Evolutionary conservation across 2,888 invertebrate genomes (phyloP), one percentile per base, ranked within the genome.

Genomic region (Leuctra nigra): DNA sequence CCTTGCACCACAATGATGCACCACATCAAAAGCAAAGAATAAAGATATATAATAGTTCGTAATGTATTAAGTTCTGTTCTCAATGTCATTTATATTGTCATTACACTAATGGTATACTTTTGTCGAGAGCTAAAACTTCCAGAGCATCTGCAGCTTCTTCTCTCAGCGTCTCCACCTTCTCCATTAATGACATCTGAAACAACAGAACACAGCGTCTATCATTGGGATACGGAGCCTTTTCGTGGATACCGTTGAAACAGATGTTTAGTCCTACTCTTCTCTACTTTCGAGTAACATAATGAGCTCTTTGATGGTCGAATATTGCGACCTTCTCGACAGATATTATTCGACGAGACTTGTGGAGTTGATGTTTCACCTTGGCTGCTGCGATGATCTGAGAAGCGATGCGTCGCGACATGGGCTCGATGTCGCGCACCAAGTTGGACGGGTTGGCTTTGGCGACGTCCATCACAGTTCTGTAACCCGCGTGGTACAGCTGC

Each of bases 381-480:
- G 97, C 91, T 24, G 92, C 86, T 56, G 90, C 85, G 61, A 95
- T 81, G 54, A 97, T 85, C 70, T 91, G 89, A 50, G 75, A 78
- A 2, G 93, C 93, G 11, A 84, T 78, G 65, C 79, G 81, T n/a
- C 75, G 70, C 1, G 86, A 80, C 71, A 94, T 77, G 68, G 87
- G 86, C 57, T 86, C 79, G 6, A 96, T 77, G 41, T 75, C 70
- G 14, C 77, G 70, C 1, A 80, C 74, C 61, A 95, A 75, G 3
- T 78, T 76, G 3, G 76, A 75, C 0, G 82, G 79, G 9, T 82
- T 76, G 1, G 89, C 84, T 65, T 80, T 81, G 1, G 94, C 93
- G 54, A 96, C 74, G 57, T 82, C 82, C 64, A 85, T 83, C 9
- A 94, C 70, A 1, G 82, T 82, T 70, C 81, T 86, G 72, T 81